A percentile compares a stretch with the other conserved stretches of the same genome.
phyloP scores from a whole-genome alignment of 2,888 invertebrate species.

The Andrena praecox region DNA sequence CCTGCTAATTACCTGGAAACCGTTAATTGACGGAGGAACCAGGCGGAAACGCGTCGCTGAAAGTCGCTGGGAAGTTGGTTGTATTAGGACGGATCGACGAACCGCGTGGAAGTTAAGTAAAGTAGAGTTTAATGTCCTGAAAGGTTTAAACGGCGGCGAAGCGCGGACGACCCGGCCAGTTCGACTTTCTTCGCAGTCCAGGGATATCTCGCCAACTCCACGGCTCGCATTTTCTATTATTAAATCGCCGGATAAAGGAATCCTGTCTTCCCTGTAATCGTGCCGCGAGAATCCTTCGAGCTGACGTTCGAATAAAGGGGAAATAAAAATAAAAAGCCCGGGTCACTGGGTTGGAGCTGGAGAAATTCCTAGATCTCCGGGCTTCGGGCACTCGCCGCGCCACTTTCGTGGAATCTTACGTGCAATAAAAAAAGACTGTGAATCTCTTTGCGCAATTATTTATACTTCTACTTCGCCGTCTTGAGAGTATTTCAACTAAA shows the following conservation, averaged over 20 bases:
- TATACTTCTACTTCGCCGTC: no score
- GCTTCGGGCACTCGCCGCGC: not conserved
- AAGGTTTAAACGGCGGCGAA: slow-evolving; percentile 46
- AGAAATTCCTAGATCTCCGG: not conserved
- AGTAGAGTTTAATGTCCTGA: slow-evolving; percentile 58
- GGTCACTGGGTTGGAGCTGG: no score
- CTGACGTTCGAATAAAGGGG: slow-evolving; percentile 4
- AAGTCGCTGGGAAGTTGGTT: slow-evolving; percentile 42
- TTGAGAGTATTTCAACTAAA: no score
- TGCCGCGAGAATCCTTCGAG: not conserved
- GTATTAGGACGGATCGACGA: slow-evolving; percentile 40
- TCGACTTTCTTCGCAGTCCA: slow-evolving; percentile 27
- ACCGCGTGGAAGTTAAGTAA: slow-evolving; percentile 46
- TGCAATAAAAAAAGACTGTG: not conserved
- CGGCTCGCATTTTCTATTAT: slow-evolving; percentile 41
- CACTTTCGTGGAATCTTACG: not conserved
- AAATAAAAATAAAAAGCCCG: slow-evolving; percentile 20
- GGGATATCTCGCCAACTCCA: slow-evolving; percentile 15
- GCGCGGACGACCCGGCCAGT: not conserved
- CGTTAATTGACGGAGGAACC: slow-evolving; percentile 35
- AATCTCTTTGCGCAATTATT: not conserved
- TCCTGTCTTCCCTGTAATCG: slow-evolving; percentile 10
- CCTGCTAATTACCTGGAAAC: slow-evolving; percentile 48
- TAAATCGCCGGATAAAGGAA: slow-evolving; percentile 41
- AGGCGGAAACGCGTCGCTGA: slow-evolving; percentile 15